Base-by-base conservation (phyloP, 2,888 invertebrate genomes). In the Andrena praecox region DNA sequence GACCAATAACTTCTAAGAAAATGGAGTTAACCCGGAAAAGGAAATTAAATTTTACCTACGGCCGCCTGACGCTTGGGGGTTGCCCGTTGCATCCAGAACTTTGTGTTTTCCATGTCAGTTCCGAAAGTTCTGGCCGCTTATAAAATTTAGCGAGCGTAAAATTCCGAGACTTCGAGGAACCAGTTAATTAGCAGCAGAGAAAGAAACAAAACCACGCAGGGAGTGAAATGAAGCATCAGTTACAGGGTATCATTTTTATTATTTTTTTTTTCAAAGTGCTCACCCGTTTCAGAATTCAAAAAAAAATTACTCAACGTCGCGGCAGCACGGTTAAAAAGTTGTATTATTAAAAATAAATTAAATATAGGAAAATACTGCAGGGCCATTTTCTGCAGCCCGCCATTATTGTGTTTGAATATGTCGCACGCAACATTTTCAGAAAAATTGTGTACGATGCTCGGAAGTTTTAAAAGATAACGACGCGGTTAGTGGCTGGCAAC, bases 11-110 rank as follows among this genome's bases (percentile, higher is more conserved):
- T 80, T 77, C 27, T 6, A 60, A 10, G 66, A 27, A 66, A 80
- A 80, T 54, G 52, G 66, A 60, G 77, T 80, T 80, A 77, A 77
- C 77, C 70, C 66, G 31, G 66, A 33, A 67, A 63, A 42, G 80
- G 80, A 71, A 80, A 80, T 80, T 66, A 71, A 80, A 80, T 80
- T 80, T 35, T 20, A 35, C 52, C 31, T 31, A 33, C 60, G 20
- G 67, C 70, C 60, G 12, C 27, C 5, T 20, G 16, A 33, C 62
- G 67, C 33, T 62, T 27, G 12, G 50, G 35, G 70, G 52, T 66
- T 33, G 62, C 48, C 12, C 24, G 60, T 66, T 66, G 52, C 80
- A 60, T 66, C 79, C 7, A 8, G 54, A 16, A 27, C 24, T 27
- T 27, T n/a, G 24, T 54, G 35, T 76, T 79, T 64, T 62, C 63